A percentile compares a stretch with the other conserved stretches of the same genome.
phyloP scores from a whole-genome alignment of 1,140 invertebrate species.

The Matsumurasca onukii region DNA sequence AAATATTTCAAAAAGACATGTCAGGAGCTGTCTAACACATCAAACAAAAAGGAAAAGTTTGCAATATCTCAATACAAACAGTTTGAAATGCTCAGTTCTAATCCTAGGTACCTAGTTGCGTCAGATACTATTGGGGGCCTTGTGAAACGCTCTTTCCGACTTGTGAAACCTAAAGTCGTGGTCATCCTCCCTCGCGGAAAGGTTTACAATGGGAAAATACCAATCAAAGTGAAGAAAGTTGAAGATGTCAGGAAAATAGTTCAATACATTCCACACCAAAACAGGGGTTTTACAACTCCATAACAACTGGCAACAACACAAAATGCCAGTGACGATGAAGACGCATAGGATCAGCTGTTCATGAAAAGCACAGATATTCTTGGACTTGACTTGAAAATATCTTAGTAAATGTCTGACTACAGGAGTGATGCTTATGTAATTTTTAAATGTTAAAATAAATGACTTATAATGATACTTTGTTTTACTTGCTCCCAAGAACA shows the following conservation, averaged over 20 bases:
- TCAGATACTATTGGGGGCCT: constrained; percentile 1
- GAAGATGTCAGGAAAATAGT: too few relatives aligned
- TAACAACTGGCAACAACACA: too few relatives aligned
- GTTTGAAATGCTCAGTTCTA: constrained; percentile 2
- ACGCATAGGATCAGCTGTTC: too few relatives aligned
- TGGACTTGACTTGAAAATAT: too few relatives aligned
- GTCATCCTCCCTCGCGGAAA: neutral
- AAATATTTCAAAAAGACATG: constrained; percentile 33
- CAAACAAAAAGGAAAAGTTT: neutral
- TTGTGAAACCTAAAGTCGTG: too few relatives aligned
- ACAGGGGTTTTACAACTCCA: neutral
- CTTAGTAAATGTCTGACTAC: too few relatives aligned
- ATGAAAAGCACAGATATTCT: too few relatives aligned
- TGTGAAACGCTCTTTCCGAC: neutral
- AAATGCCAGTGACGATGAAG: too few relatives aligned
- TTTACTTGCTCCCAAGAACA: too few relatives aligned
- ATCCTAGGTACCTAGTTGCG: neutral
- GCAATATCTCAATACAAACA: neutral
- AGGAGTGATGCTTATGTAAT: too few relatives aligned
- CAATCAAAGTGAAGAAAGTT: neutral
- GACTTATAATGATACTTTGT: too few relatives aligned
- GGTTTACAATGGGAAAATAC: constrained; percentile 1
- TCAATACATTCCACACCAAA: neutral
- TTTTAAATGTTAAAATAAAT: too few relatives aligned
- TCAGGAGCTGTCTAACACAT: neutral